phyloP scores from a whole-genome alignment of 2,888 invertebrate species.

The Lapara coniferarum region DNA sequence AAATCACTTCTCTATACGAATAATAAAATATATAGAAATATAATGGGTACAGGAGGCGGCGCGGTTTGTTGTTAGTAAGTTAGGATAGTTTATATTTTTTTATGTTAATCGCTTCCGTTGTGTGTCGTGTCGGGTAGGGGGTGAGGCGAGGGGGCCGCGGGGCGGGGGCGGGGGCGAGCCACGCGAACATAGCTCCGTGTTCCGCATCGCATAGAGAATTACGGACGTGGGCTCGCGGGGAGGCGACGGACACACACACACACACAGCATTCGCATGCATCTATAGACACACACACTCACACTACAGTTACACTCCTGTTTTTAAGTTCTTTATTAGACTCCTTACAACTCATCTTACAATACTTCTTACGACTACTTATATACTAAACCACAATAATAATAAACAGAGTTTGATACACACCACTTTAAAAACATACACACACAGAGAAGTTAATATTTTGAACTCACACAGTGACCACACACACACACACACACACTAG shows the following conservation, averaged over 20 bases:
- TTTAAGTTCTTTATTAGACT: too few species aligned
- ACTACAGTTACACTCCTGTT: not conserved
- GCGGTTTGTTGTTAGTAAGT: constrained; percentile 56
- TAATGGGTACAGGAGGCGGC: constrained; percentile 63
- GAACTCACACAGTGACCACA: not conserved
- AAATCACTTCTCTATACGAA: constrained; percentile 71
- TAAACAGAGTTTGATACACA: too few species aligned
- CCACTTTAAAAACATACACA: not conserved
- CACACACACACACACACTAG: not conserved
- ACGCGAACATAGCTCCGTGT: constrained; percentile 46
- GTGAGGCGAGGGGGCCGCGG: constrained; percentile 10
- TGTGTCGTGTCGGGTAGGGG: not conserved
- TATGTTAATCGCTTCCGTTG: constrained; percentile 33
- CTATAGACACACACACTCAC: not conserved
- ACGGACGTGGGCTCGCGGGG: constrained; percentile 46
- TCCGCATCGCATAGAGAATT: constrained; percentile 50
- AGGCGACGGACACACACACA: constrained; percentile 32
- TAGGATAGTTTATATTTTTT: constrained; percentile 55
- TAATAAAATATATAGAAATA: constrained; percentile 68
- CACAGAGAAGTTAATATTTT: not conserved
- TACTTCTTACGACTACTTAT: too few species aligned
- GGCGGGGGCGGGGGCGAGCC: constrained; percentile 37
- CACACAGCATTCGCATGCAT: not conserved
- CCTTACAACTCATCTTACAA: too few species aligned
- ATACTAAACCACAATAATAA: too few species aligned